Evolutionary conservation across 2,888 invertebrate species (phyloP).

Genomic region (Parnassius glacialis): DNA sequence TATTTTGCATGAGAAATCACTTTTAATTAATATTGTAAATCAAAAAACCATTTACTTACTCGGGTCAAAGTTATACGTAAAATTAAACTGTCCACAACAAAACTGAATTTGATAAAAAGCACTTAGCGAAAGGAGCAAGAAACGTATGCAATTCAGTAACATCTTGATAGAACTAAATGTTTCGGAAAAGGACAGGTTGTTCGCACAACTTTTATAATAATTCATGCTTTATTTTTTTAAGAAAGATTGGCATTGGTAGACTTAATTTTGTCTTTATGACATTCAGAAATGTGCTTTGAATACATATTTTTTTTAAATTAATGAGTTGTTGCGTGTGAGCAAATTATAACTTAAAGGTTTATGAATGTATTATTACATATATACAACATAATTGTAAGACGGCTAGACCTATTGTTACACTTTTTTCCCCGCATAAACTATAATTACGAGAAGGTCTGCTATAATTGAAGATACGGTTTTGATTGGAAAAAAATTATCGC

Average conservation of each 20-base stretch:
- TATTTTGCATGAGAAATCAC: no score
- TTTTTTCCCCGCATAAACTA: no score
- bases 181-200: slow-evolving; percentile 35
- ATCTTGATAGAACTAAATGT: slow-evolving; percentile 36
- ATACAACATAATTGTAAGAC: no score
- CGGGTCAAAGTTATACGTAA: slow-evolving; percentile 27
- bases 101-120: slow-evolving; percentile 32
- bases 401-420: no score
- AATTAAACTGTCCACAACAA: slow-evolving; percentile 36
- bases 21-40: no score
- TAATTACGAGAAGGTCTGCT: no score
- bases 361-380: no score
- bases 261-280: neutral
- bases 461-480: no score
- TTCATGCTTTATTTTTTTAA: slow-evolving; percentile 25
- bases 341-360: no score
- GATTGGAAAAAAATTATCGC: no score
- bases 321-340: neutral
- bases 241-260: slow-evolving; percentile 2
- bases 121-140: slow-evolving; percentile 32
- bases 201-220: slow-evolving; percentile 32
- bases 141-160: slow-evolving; percentile 36
- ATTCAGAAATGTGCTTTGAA: neutral
- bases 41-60: slow-evolving; percentile 27
- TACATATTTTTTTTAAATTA: neutral